These are phyloP conservation scores for Leptoteleia sp. DNA, from an alignment of 1,140 invertebrate species.

Conservation along the genomic window DNA sequence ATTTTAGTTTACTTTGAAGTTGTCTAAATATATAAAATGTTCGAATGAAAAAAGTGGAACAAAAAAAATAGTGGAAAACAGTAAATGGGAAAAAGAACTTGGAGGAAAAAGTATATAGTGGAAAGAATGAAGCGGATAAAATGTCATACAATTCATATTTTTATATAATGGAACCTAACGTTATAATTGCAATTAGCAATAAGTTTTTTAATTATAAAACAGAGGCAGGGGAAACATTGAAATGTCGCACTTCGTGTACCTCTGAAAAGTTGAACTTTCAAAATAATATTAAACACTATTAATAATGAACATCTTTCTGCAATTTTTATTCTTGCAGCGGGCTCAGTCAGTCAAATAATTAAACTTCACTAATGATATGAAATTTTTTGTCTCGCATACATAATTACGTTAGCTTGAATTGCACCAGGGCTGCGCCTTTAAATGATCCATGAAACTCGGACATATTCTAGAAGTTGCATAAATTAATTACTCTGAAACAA, in stretches of 20 bases:
- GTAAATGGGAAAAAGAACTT: too few relatives aligned
- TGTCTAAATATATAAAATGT: too few relatives aligned
- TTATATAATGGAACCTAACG: too few relatives aligned
- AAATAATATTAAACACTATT: conserved; percentile 28
- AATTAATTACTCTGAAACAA: conserved; percentile 50
- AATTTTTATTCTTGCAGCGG: conserved; percentile 9
- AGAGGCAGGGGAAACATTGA: too few relatives aligned
- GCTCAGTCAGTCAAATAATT: conserved; percentile 26
- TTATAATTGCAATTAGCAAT: too few relatives aligned
- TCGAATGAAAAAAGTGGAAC: too few relatives aligned
- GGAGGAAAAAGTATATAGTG: too few relatives aligned
- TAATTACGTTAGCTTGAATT: conserved; percentile 39
- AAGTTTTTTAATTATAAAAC: too few relatives aligned
- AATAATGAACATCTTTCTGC: conserved; percentile 14
- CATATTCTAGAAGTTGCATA: conserved; percentile 43
- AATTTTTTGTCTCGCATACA: conserved; percentile 42
- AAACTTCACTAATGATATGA: conserved; percentile 45
- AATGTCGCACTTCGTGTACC: neutral
- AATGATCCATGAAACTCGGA: conserved; percentile 50
- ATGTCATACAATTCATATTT: too few relatives aligned
- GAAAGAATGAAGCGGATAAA: too few relatives aligned
- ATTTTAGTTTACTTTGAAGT: too few relatives aligned
- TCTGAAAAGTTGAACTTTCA: neutral
- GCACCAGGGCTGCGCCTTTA: conserved; percentile 15
- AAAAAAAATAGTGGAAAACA: too few relatives aligned